phyloP scores from a whole-genome alignment of 2,113 vertebrate genomes.

The Aix galericulata region DNA sequence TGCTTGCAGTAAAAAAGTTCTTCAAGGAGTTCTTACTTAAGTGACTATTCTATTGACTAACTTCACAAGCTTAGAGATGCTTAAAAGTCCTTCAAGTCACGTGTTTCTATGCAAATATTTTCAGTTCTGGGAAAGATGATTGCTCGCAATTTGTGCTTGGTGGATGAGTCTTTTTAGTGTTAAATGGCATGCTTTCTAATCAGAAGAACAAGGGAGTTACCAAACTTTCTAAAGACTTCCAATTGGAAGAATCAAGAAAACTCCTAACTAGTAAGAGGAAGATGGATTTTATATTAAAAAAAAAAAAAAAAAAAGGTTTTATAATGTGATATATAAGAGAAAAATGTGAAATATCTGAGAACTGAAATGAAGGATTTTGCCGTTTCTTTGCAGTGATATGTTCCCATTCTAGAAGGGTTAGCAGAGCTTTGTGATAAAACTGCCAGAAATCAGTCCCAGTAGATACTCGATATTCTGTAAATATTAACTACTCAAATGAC shows the following conservation, averaged over 20 bases:
- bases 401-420: neutral
- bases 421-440: neutral
- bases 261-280: neutral
- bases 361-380: neutral
- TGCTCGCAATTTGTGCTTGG: neutral
- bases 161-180: neutral
- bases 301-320: neutral
- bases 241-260: neutral
- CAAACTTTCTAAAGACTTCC: neutral
- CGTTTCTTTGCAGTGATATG: neutral
- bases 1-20: neutral
- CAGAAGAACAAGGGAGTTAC: neutral
- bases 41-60: slow-evolving; percentile 3
- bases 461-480: neutral
- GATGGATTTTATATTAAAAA: neutral
- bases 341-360: neutral
- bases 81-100: neutral
- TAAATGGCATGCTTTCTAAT: neutral
- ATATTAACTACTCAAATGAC: neutral
- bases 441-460: neutral
- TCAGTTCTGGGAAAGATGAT: neutral
- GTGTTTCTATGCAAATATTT: neutral
- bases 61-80: neutral
- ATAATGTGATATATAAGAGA: neutral
- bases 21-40: neutral